Conservation (phyloP, 2,888 invertebrate species). For the Eupithecia centaureata region DNA sequence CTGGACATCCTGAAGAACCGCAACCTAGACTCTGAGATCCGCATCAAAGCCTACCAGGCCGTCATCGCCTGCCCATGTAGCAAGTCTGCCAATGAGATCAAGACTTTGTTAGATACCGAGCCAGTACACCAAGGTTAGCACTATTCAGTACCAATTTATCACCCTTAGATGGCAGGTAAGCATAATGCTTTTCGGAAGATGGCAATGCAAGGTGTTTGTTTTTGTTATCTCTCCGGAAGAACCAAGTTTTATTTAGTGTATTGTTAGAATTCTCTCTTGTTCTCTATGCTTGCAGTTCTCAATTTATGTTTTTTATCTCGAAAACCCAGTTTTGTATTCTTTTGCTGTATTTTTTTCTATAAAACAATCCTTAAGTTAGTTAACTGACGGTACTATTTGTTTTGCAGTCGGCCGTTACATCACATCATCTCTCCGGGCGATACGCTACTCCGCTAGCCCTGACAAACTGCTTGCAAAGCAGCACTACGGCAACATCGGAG, state of each 20-base stretch:
- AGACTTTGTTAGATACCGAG: conserved; percentile 88
- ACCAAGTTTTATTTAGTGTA: background rate
- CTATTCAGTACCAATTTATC: background rate
- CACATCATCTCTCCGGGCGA: conserved; percentile 89
- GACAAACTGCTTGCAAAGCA: conserved; percentile 85
- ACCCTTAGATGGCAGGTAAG: no score
- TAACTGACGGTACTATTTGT: background rate
- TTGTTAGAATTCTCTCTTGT: background rate
- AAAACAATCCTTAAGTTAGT: background rate
- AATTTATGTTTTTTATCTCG: background rate
- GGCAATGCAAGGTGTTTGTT: background rate
- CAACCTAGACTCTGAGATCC: conserved; percentile 92
- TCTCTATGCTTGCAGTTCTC: background rate
- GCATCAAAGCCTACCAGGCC: conserved; percentile 93
- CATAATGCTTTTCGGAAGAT: no score
- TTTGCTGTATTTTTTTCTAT: no score
- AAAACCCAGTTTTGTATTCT: no score
- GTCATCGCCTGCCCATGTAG: conserved; percentile 89
- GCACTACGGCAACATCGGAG: conserved; percentile 81
- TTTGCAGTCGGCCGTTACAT: conserved; percentile 92
- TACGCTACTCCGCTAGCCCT: conserved; percentile 90
- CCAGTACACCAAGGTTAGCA: conserved; percentile 87
- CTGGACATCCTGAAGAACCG: conserved; percentile 87
- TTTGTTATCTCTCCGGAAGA: background rate
- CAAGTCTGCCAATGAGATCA: conserved; percentile 87